Conservation (phyloP, 2,113 vertebrate species). For the Tupaia chinensis region DNA sequence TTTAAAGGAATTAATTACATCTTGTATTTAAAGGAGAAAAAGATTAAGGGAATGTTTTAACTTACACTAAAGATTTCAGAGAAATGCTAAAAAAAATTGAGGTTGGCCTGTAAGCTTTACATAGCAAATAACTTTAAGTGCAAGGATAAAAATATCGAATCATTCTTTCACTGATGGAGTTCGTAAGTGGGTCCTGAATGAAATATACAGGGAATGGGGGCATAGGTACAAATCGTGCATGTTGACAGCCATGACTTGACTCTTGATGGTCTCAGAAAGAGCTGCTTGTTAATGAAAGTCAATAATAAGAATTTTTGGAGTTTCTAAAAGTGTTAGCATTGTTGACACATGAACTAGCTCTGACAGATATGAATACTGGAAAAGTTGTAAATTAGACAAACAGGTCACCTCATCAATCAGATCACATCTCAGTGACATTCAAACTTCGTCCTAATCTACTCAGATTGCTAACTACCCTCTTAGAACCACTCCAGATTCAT, state of each 20-base stretch:
- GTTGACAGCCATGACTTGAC: background rate
- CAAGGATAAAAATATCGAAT: background rate
- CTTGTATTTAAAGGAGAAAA: slow-evolving; percentile 28
- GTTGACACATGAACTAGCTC: background rate
- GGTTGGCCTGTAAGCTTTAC: background rate
- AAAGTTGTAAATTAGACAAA: background rate
- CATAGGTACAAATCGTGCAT: no score
- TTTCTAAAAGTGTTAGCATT: background rate
- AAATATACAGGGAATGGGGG: accelerated
- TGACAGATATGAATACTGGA: background rate
- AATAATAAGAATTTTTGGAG: background rate
- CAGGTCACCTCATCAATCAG: background rate
- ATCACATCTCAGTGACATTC: no score
- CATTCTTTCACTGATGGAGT: background rate
- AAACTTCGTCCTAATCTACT: background rate
- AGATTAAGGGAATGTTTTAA: slow-evolving; percentile 5
- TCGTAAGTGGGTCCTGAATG: background rate
- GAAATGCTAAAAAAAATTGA: slow-evolving; percentile 27
- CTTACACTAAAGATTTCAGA: slow-evolving; percentile 46
- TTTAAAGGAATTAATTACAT: slow-evolving; percentile 78
- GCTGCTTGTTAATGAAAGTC: background rate
- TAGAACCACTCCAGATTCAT: background rate
- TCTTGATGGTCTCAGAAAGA: background rate
- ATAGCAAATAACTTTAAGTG: background rate
- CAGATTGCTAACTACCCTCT: background rate